A percentile compares a stretch with the other conserved stretches of the same genome.
phyloP scores from a whole-genome alignment of 2,113 vertebrate genomes.

The Acrocephalus arundinaceus region DNA sequence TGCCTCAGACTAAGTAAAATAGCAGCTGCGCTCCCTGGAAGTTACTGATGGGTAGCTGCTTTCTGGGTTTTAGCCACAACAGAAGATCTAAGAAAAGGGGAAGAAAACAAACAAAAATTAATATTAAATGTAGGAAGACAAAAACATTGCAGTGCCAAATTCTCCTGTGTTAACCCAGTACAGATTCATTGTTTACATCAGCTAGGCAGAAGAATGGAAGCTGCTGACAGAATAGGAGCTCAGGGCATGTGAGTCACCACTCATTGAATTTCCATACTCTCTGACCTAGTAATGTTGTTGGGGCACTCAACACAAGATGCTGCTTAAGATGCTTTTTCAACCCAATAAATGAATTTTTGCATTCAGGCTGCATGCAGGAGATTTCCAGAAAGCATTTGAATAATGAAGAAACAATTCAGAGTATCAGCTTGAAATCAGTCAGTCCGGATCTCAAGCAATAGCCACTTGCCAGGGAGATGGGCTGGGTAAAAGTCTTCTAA shows the following conservation, averaged over 20 bases:
- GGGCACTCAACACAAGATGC: constrained; percentile 1
- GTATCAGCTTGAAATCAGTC: not conserved
- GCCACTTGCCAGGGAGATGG: not conserved
- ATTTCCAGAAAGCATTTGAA: not conserved
- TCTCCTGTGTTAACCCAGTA: constrained; percentile 4
- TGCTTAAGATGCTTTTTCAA: not conserved
- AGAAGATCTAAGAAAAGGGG: not conserved
- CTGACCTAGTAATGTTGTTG: not conserved
- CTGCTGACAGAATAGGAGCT: constrained; percentile 57
- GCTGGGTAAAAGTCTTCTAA: not conserved
- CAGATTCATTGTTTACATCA: constrained; percentile 30
- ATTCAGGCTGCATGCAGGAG: not conserved
- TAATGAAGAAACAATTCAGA: not conserved
- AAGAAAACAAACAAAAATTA: not conserved
- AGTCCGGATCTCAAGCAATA: not conserved
- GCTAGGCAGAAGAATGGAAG: constrained; percentile 42
- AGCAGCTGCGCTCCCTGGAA: not conserved
- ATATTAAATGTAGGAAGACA: not conserved
- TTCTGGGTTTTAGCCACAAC: not conserved
- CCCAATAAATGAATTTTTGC: not conserved
- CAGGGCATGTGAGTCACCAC: constrained; percentile 31
- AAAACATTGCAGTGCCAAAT: not conserved
- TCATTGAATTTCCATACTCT: constrained; percentile 27
- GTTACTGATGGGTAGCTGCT: not conserved
- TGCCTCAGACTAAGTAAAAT: not conserved